These are phyloP conservation scores for Chinchilla lanigera DNA, from an alignment of 2,113 vertebrate species.

Conservation along the genomic window DNA sequence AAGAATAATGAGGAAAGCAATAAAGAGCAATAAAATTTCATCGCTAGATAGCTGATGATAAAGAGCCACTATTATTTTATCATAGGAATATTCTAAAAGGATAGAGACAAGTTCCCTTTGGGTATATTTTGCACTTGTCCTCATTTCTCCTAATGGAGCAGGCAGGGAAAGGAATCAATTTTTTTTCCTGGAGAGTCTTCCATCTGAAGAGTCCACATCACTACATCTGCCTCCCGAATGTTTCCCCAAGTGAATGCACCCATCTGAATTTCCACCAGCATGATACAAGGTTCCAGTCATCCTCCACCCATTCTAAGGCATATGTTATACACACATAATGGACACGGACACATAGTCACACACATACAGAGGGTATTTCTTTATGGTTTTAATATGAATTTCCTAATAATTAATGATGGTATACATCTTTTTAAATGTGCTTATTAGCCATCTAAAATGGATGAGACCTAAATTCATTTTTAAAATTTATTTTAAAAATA, in stretches of 20 bases:
- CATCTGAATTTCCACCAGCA: not conserved
- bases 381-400: not conserved
- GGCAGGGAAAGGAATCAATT: not conserved
- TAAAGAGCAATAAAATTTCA: not conserved
- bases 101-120: conserved; percentile 6
- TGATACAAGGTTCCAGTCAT: not conserved
- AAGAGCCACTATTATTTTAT: not conserved
- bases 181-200: not conserved
- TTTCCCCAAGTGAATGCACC: not conserved
- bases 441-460: conserved; percentile 11
- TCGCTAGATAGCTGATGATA: not conserved
- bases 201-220: not conserved
- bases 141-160: not conserved
- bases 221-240: not conserved
- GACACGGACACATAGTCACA: not conserved
- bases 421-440: not conserved
- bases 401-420: not conserved
- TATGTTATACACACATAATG: not conserved
- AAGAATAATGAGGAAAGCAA: not conserved
- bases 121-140: not conserved
- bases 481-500: too few relatives aligned
- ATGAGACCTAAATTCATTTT: conserved; percentile 46
- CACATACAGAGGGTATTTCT: not conserved
- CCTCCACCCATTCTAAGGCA: not conserved
- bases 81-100: not conserved